These are phyloP conservation scores for Heliangelus exortis DNA, from an alignment of 2,797 vertebrate genomes.

Conservation along the genomic window DNA sequence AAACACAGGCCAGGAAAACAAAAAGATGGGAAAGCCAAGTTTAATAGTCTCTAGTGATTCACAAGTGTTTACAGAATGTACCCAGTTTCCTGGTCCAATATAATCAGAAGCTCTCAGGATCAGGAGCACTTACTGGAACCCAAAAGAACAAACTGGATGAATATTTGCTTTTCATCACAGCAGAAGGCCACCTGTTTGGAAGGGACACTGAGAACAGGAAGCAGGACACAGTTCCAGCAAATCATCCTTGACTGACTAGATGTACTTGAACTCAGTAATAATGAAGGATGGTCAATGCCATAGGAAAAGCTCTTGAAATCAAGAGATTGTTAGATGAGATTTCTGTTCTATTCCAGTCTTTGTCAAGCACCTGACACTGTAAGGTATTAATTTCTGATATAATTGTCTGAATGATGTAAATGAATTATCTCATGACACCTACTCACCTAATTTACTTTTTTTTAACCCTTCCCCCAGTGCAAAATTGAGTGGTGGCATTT, in stretches of 20 bases:
- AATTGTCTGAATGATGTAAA: background rate
- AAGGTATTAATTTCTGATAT: background rate
- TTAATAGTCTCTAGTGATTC: background rate
- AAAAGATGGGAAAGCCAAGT: background rate
- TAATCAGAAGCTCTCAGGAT: background rate
- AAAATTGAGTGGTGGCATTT: background rate
- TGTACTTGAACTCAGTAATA: background rate
- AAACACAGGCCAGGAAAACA: background rate
- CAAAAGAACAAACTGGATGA: background rate
- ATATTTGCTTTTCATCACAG: background rate
- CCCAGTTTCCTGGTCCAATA: background rate
- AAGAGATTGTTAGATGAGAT: background rate
- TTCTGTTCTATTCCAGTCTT: background rate
- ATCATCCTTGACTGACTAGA: background rate
- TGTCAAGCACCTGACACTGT: background rate
- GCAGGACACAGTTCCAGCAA: background rate
- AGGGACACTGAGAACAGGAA: background rate
- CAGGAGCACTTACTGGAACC: background rate
- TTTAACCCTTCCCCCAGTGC: background rate
- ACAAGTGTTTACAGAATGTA: constrained; percentile 7
- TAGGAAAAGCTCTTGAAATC: constrained; percentile 6
- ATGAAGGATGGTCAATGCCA: background rate
- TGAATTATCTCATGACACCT: background rate
- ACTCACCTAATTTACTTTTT: background rate
- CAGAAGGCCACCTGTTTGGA: constrained; percentile 32